phyloP scores from a whole-genome alignment of 1,140 invertebrate genomes.

The Neodiprion lecontei region DNA sequence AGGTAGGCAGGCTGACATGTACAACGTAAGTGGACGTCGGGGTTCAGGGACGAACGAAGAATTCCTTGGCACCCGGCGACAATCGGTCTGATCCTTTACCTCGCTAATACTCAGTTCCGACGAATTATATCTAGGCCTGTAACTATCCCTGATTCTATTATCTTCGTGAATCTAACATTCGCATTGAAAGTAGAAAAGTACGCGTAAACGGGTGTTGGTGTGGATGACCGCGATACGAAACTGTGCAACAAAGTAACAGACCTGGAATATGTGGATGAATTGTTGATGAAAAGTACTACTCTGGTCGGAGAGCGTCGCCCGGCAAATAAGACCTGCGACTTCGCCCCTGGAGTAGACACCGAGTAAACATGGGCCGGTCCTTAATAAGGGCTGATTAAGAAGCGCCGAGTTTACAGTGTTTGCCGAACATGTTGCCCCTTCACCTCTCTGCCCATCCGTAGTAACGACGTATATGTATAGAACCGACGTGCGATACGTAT shows the following conservation, averaged over 20 bases:
- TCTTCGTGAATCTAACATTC: no score
- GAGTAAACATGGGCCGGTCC: background rate
- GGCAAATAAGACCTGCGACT: background rate
- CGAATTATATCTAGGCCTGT: no score
- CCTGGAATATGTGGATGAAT: background rate
- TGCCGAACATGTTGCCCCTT: constrained; percentile 43
- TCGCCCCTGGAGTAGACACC: constrained; percentile 11
- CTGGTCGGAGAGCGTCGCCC: background rate
- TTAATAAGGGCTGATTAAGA: constrained; percentile 43
- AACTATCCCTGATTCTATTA: no score
- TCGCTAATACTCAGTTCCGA: no score
- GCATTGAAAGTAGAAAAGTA: no score
- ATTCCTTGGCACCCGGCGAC: background rate
- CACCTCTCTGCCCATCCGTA: background rate
- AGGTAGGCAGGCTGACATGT: background rate
- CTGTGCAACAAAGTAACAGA: background rate
- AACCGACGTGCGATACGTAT: background rate
- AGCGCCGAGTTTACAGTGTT: constrained; percentile 48
- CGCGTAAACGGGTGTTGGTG: no score
- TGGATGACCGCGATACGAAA: background rate
- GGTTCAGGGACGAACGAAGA: background rate
- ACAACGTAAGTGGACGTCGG: background rate
- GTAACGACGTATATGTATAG: no score
- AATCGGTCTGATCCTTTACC: no score
- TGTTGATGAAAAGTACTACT: background rate